Percentiles rank a stretch among this genome's conserved stretches.
Evolutionary conservation across 2,113 vertebrate species (phyloP).

Genomic region (Pelobates fuscus): DNA sequence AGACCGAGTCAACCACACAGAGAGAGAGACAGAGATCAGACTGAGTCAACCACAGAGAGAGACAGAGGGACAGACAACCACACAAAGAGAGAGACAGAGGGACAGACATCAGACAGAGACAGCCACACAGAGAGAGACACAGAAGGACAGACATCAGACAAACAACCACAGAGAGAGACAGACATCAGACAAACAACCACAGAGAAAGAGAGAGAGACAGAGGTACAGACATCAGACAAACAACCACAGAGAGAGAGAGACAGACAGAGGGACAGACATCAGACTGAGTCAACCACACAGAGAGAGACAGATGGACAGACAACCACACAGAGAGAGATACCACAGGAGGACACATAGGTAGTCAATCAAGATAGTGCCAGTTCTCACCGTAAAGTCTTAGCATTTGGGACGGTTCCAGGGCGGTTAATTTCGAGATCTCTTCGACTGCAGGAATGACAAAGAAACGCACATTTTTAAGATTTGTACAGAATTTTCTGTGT

Average conservation of each 20-base stretch:
- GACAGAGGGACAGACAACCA: neutral
- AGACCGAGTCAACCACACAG: no score
- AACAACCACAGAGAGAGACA: neutral
- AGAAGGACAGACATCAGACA: neutral
- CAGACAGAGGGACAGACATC: neutral
- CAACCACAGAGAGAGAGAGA: neutral
- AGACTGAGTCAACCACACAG: no score
- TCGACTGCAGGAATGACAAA: conserved; percentile 69
- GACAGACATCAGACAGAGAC: no score
- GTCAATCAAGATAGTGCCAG: accelerated
- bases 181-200: no score
- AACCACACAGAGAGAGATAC: no score
- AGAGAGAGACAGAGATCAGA: neutral
- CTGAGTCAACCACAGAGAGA: neutral
- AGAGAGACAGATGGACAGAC: neutral
- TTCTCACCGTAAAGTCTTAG: conserved; percentile 89
- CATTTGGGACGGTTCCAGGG: conserved; percentile 84
- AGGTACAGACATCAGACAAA: no score
- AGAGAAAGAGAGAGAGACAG: neutral
- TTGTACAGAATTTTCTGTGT: no score
- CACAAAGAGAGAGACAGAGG: no score
- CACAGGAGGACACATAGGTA: no score
- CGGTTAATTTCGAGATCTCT: conserved; percentile 95
- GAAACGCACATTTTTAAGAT: no score
- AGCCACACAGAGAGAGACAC: neutral